A percentile compares a stretch with the other conserved stretches of the same genome.
These are phyloP conservation scores for Mesorhabditis sp. DNA, from an alignment of 2,888 invertebrate species.

Conservation along the genomic window DNA sequence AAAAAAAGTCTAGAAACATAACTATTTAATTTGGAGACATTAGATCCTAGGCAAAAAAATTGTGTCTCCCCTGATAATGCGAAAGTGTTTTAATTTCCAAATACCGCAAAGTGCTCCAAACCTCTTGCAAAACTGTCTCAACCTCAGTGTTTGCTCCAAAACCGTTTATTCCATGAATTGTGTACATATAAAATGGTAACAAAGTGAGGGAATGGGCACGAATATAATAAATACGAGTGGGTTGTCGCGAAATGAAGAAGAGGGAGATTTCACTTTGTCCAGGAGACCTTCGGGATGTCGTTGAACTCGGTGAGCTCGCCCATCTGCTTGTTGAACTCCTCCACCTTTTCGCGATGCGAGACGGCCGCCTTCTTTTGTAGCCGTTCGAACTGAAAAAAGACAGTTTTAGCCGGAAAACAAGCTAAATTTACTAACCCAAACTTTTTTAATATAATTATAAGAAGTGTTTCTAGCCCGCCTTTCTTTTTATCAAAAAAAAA, in stretches of 20 bases:
- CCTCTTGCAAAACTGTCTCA: too few relatives aligned
- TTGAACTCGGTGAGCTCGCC: conserved; percentile 57
- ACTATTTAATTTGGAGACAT: too few relatives aligned
- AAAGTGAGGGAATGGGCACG: not conserved
- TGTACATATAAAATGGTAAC: not conserved
- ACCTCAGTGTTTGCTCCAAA: too few relatives aligned
- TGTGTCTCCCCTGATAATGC: too few relatives aligned
- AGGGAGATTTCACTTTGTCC: conserved; percentile 51
- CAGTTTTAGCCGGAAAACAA: not conserved
- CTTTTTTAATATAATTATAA: not conserved
- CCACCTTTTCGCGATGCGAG: conserved; percentile 53
- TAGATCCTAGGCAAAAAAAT: too few relatives aligned
- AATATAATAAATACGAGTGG: not conserved
- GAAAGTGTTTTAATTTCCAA: too few relatives aligned
- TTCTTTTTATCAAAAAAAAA: not conserved
- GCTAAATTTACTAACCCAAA: not conserved
- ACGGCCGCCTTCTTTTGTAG: conserved; percentile 49
- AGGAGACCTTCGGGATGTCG: conserved; percentile 59
- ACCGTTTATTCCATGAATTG: not conserved
- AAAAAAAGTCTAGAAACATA: too few relatives aligned
- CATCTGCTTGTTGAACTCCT: conserved; percentile 57
- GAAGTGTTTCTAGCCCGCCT: not conserved
- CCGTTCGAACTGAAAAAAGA: conserved; percentile 34
- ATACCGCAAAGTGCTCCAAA: too few relatives aligned
- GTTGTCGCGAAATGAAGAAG: not conserved